Evolutionary conservation across 1,140 invertebrate genomes (phyloP).

Genomic region (Conus betulinus): DNA sequence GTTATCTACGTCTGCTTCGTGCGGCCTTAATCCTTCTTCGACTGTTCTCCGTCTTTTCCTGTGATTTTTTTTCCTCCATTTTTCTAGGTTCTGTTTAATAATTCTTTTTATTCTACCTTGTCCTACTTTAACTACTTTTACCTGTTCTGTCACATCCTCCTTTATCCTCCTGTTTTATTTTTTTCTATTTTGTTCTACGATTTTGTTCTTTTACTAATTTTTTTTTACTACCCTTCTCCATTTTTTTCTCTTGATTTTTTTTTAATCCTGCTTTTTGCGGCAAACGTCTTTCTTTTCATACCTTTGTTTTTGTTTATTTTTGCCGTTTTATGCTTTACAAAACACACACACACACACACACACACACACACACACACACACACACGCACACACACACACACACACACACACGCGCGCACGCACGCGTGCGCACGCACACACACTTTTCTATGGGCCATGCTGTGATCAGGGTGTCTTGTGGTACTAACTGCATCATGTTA

Average conservation of each 20-base stretch:
- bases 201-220: not conserved
- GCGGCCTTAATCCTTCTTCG: too few species aligned
- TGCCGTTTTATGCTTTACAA: too few species aligned
- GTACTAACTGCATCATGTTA: too few species aligned
- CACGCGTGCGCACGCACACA: not conserved
- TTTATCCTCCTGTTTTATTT: not conserved
- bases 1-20: not conserved
- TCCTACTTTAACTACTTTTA: not conserved
- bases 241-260: not conserved
- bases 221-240: not conserved
- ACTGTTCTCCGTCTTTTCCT: not conserved
- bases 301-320: not conserved
- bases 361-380: constrained; percentile 14
- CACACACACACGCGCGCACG: constrained; percentile 1
- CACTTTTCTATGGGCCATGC: too few species aligned
- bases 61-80: not conserved
- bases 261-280: not conserved
- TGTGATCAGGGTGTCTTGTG: too few species aligned
- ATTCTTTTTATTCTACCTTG: not conserved
- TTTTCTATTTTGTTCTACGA: not conserved
- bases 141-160: not conserved
- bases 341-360: not conserved
- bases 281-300: not conserved
- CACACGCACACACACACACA: constrained; percentile 5
- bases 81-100: not conserved